phyloP scores from a whole-genome alignment of 2,888 invertebrate species.

The Yponomeuta sedellus region DNA sequence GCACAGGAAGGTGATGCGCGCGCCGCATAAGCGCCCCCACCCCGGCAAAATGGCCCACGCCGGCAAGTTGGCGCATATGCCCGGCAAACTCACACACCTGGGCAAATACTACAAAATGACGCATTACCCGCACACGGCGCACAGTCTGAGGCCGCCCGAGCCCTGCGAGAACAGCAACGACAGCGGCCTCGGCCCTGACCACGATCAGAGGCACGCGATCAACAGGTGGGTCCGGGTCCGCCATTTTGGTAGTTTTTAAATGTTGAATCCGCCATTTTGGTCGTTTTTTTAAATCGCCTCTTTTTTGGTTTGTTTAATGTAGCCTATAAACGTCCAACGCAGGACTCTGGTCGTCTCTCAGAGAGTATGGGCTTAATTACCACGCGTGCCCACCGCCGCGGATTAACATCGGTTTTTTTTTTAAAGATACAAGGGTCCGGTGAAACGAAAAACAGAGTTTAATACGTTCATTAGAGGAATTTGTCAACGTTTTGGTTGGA shows the following conservation, averaged over 20 bases:
- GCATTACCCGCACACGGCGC: conserved; percentile 61
- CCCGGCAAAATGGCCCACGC: conserved; percentile 45
- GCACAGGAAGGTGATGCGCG: conserved; percentile 80
- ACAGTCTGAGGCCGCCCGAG: conserved; percentile 66
- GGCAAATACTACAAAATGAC: conserved; percentile 62
- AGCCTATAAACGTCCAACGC: too few species aligned
- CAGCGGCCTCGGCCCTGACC: conserved; percentile 91
- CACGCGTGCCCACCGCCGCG: too few species aligned
- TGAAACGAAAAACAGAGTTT: too few species aligned
- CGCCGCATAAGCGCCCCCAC: conserved; percentile 77
- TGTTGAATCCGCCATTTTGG: neutral
- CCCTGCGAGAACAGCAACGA: conserved; percentile 93
- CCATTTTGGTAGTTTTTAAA: conserved; percentile 1
- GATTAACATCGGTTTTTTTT: too few species aligned
- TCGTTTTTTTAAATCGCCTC: neutral
- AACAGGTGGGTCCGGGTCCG: conserved; percentile 62
- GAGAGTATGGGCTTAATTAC: too few species aligned
- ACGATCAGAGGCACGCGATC: conserved; percentile 77
- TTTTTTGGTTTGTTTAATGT: too few species aligned
- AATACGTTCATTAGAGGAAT: too few species aligned
- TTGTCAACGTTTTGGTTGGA: too few species aligned
- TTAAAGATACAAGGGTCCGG: too few species aligned
- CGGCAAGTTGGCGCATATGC: conserved; percentile 57
- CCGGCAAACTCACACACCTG: conserved; percentile 42
- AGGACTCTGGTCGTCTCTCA: too few species aligned